Evolutionary conservation across 2,113 vertebrate species (phyloP).

Genomic region (Turnix velox): DNA sequence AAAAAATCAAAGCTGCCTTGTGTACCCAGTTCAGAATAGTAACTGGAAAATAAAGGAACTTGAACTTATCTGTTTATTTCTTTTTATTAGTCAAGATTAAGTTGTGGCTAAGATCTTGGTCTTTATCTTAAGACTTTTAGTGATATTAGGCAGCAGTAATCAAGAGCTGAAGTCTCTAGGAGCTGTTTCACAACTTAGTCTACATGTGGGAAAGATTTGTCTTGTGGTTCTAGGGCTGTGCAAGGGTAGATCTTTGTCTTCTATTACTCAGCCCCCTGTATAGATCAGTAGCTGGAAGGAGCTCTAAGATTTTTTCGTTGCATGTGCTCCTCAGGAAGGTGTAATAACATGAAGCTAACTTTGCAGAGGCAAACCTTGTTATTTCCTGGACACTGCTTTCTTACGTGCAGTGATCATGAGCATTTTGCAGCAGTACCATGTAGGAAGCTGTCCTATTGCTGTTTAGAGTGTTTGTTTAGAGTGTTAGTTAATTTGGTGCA

Average conservation of each 20-base stretch:
- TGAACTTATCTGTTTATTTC: not conserved
- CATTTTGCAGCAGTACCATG: not conserved
- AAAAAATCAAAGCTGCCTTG: not conserved
- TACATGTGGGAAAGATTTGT: not conserved
- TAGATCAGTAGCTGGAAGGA: not conserved
- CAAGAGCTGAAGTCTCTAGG: not conserved
- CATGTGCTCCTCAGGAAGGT: not conserved
- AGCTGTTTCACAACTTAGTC: not conserved
- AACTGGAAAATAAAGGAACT: not conserved
- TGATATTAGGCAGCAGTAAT: not conserved
- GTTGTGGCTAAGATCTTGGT: not conserved
- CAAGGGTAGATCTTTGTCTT: not conserved
- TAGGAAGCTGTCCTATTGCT: not conserved
- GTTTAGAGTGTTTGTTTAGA: not conserved
- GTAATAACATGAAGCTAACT: accelerated
- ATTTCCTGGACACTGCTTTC: not conserved
- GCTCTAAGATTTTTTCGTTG: not conserved
- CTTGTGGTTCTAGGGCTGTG: not conserved
- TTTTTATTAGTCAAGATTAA: constrained; percentile 28
- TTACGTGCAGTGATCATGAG: not conserved
- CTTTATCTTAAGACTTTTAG: not conserved
- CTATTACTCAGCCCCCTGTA: not conserved
- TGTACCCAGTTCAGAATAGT: not conserved
- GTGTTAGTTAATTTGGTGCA: accelerated
- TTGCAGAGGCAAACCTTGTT: accelerated